These are phyloP conservation scores for Poeciliopsis paucimaculata DNA, from an alignment of 2,797 vertebrate species.

Conservation along the genomic window DNA sequence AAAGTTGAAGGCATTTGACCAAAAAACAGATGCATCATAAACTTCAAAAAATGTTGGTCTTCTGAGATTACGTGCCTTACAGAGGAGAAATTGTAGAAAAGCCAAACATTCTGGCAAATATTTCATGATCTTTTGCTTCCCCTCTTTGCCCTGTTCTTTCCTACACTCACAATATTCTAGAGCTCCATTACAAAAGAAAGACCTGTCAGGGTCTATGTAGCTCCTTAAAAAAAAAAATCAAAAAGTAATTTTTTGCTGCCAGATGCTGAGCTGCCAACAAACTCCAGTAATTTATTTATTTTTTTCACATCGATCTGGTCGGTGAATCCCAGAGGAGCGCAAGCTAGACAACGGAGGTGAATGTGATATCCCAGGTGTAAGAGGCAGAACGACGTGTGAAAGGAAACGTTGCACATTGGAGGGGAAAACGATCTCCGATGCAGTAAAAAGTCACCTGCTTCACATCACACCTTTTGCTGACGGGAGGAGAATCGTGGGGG, in stretches of 20 bases:
- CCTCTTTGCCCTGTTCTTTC: conserved; percentile 16
- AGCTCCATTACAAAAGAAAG: conserved; percentile 43
- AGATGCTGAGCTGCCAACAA: conserved; percentile 44
- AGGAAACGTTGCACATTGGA: conserved; percentile 24
- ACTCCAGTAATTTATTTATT: conserved; percentile 15
- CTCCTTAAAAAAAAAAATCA: conserved; percentile 47
- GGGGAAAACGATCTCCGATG: neutral
- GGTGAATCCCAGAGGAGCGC: conserved; percentile 46
- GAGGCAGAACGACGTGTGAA: conserved; percentile 50
- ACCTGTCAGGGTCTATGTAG: conserved; percentile 42
- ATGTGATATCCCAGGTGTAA: conserved; percentile 48
- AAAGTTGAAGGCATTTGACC: neutral
- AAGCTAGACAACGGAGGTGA: conserved; percentile 31
- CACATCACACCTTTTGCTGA: conserved; percentile 24
- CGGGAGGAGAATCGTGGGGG: conserved; percentile 16
- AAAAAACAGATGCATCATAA: neutral
- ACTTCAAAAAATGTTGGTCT: neutral
- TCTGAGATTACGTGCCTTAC: neutral
- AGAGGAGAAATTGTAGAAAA: neutral
- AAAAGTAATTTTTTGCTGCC: conserved; percentile 34
- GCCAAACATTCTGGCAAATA: neutral
- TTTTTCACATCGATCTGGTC: conserved; percentile 39
- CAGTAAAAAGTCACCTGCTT: conserved; percentile 36
- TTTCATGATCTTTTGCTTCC: neutral
- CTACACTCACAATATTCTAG: conserved; percentile 26